Evolutionary conservation across 2,797 vertebrate species (phyloP).

Genomic region (Rallus crepitans): DNA sequence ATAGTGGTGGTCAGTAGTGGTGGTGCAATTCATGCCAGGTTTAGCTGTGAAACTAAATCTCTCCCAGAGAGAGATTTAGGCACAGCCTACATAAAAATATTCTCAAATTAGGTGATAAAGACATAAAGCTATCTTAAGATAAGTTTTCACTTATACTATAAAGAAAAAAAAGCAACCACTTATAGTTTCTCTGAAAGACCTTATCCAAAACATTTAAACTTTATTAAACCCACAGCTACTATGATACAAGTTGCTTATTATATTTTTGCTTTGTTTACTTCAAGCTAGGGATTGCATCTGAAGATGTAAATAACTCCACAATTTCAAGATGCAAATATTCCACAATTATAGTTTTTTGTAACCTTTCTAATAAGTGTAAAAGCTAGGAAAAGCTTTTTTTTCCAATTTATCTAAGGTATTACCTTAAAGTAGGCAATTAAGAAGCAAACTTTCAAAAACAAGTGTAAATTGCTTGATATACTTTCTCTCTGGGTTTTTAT

Average conservation of each 20-base stretch:
- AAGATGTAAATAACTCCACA: neutral
- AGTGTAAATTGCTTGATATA: neutral
- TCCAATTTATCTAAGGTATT: neutral
- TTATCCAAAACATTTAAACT: neutral
- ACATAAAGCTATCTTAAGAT: neutral
- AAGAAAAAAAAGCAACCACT: neutral
- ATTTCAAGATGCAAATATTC: neutral
- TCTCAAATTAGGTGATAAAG: neutral
- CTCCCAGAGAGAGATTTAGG: no score
- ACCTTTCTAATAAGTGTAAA: neutral
- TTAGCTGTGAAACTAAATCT: neutral
- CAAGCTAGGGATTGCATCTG: neutral
- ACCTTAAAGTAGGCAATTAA: neutral
- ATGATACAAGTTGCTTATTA: neutral
- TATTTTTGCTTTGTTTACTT: neutral
- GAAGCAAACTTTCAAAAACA: neutral
- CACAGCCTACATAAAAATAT: neutral
- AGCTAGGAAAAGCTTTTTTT: neutral
- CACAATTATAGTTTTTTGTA: neutral
- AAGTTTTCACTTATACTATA: neutral
- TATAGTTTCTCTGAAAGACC: neutral
- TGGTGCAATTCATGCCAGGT: neutral
- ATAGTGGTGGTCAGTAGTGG: neutral
- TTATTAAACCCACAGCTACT: neutral
- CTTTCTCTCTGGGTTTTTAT: neutral